phyloP scores from a whole-genome alignment of 2,797 vertebrate species.

The Hyperoplus lanceolatus region DNA sequence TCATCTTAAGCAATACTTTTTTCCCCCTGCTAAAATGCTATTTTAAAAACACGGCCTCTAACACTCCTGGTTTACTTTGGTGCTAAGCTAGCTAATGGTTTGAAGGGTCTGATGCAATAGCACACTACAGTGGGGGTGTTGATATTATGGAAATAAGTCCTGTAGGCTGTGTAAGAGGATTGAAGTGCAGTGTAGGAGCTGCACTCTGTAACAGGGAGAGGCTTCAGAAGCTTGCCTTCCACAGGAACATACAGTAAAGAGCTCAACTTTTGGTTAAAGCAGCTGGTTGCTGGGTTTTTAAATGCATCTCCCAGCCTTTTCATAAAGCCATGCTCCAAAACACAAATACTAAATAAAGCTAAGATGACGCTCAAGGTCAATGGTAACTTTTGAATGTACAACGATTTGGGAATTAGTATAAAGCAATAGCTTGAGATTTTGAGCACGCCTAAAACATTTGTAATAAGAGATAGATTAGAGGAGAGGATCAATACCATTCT shows the following conservation, averaged over 20 bases:
- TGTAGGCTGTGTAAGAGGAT: slow-evolving; percentile 74
- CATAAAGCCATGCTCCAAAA: slow-evolving; percentile 1
- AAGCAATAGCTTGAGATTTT: not conserved
- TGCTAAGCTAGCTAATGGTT: slow-evolving; percentile 56
- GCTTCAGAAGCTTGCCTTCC: slow-evolving; percentile 35
- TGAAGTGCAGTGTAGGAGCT: slow-evolving; percentile 72
- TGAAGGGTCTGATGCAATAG: slow-evolving; percentile 67
- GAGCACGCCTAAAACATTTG: not conserved
- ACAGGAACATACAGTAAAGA: slow-evolving; percentile 17
- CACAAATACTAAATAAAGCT: not conserved
- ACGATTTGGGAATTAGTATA: not conserved
- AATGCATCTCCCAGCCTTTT: not conserved
- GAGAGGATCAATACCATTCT: not conserved
- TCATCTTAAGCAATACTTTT: not conserved
- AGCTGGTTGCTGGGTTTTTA: slow-evolving; percentile 7
- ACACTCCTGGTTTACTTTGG: slow-evolving; percentile 25
- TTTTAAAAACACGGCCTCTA: slow-evolving; percentile 10
- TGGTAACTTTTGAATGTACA: not conserved
- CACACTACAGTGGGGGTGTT: slow-evolving; percentile 70
- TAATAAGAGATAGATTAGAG: no score
- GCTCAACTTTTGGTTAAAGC: slow-evolving; percentile 34
- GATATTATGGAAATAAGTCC: slow-evolving; percentile 72
- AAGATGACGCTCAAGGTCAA: not conserved
- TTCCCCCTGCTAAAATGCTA: not conserved
- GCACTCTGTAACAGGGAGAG: slow-evolving; percentile 41